Base-by-base conservation (phyloP, 2,113 vertebrate species). In the Rutilus rutilus region DNA sequence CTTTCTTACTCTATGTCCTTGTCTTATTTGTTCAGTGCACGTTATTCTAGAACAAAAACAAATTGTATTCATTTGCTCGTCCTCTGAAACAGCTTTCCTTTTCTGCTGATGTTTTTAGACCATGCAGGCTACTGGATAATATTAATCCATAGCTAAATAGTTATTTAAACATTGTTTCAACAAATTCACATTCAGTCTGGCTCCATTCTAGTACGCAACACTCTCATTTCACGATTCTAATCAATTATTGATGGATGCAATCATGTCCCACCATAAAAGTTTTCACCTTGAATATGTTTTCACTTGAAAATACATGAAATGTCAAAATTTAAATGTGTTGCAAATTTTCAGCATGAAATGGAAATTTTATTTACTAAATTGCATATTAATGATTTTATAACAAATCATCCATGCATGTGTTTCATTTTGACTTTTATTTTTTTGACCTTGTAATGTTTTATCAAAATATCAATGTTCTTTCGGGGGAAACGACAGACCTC, bases 41-140 rank as follows among this genome's bases (percentile, higher is more conserved):
- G 14, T 76, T 30, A 52, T 52, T 50, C 45, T 27, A 5, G 74
- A 30, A 7, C 23, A 30, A 52, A 50, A 50, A 27, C 47, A 6
- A 30, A 52, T 76, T 52, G 3, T 21, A 76, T 76, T 30, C 10
- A 30, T 9, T 27, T 50, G n/a, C 2, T 45, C 4, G 1, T 75
- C 71, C 33, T 39, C 67, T 42, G 33, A 71, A 71, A 42, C 69
- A 73, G 14, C n/a, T 50, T 75, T 76, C 25, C 74, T 15, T 76
- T 19, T 30, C n/a, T n/a, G 42, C 14, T 52, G 45, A 30, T 52
- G 7, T 52, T 42, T 76, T 76, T 52, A n/a, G 69, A 5, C 69
- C 69, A 25, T 73, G 25, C 14, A 76, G 45, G 8, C 25, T 76
- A 30, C 11, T 76, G 74, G 25, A 30, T 17, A 76, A 5, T 6